phyloP scores from a whole-genome alignment of 53 echinoderm and acorn worm genomes.

The Echinarachnius parma region DNA sequence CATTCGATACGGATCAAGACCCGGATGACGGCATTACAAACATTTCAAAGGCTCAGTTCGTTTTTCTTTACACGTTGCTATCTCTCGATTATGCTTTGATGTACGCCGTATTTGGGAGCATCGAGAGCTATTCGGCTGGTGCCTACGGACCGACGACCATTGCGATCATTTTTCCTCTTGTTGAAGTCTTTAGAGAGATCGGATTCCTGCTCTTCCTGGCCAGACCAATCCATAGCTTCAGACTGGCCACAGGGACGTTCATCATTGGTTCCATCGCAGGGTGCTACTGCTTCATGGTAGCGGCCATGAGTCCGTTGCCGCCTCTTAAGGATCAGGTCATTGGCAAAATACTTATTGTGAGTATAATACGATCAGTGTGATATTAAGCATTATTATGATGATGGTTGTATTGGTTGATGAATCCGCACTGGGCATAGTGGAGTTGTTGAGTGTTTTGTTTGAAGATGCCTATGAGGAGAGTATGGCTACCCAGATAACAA shows the following conservation, averaged over 20 bases:
- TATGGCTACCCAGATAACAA: too few relatives aligned
- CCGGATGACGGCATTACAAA: not conserved
- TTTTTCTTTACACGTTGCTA: constrained; percentile 29
- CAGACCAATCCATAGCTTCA: constrained; percentile 46
- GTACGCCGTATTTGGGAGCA: constrained; percentile 40
- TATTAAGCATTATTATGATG: too few relatives aligned
- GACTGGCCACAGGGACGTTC: not conserved
- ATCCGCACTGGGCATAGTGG: too few relatives aligned
- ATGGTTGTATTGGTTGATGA: too few relatives aligned
- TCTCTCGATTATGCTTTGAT: constrained; percentile 20
- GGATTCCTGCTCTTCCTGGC: constrained; percentile 49
- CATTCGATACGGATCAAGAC: constrained; percentile 9
- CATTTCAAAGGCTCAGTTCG: not conserved
- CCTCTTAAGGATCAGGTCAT: constrained; percentile 30
- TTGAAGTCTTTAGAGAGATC: constrained; percentile 16
- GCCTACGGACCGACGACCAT: constrained; percentile 53
- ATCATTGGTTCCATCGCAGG: constrained; percentile 18
- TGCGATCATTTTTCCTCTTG: constrained; percentile 27
- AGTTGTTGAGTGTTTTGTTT: too few relatives aligned
- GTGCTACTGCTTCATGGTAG: constrained; percentile 44
- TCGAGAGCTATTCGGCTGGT: constrained; percentile 55
- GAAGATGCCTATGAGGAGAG: too few relatives aligned
- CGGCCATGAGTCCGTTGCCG: constrained; percentile 54
- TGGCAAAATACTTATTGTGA: constrained; percentile 55
- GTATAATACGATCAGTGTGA: too few relatives aligned